Base-by-base conservation (phyloP, 1,140 invertebrate genomes). In the Diachasmimorpha longicaudata region DNA sequence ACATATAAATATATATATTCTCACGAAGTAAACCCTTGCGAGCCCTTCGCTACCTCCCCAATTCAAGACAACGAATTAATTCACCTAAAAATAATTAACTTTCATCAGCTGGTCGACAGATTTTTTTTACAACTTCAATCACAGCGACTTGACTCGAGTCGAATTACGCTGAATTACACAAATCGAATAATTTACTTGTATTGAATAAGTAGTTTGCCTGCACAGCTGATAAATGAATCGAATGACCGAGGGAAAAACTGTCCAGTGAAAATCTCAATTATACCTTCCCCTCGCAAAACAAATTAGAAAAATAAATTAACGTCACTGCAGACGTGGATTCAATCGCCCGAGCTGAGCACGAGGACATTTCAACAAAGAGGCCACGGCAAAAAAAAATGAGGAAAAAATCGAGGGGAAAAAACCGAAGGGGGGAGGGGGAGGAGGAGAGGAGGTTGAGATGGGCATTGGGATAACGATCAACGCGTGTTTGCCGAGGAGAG, bases 381-480 rank as follows among this genome's bases (percentile, higher is more conserved):
- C 72, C 36, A 37, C n/a, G n/a, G 16, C 21, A 25, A 76, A 72
- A 58, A n/a, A 72, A 69, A 42, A 36, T 77, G 46, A 36, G 44
- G 14, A 52, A 66, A 69, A 44, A 46, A 67, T n/a, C 10, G 68
- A 37, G n/a, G 63, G 21, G 37, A 48, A 68, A 36, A 70, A 46
- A 10, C n/a, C 8, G 44, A 46, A 42, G 11, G 6, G 3, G 39
- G 14, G 13, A 58, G 63, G 16, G 36, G 69, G 44, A 48, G 31
- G 25, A 46, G 14, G n/a, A 11, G 44, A 36, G 58, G 14, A 19
- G 46, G 42, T 9, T 14, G 39, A 25, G 37, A 76, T 46, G 70
- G 68, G 21, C 48, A n/a, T 44, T 42, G 36, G 75, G 76, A 74
- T 83, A 82, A 83, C 82, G 82, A 82, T 82, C 79, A 83, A 83